phyloP scores from a whole-genome alignment of 92 coral and sea anemone species.

The Palythoa grandis region DNA sequence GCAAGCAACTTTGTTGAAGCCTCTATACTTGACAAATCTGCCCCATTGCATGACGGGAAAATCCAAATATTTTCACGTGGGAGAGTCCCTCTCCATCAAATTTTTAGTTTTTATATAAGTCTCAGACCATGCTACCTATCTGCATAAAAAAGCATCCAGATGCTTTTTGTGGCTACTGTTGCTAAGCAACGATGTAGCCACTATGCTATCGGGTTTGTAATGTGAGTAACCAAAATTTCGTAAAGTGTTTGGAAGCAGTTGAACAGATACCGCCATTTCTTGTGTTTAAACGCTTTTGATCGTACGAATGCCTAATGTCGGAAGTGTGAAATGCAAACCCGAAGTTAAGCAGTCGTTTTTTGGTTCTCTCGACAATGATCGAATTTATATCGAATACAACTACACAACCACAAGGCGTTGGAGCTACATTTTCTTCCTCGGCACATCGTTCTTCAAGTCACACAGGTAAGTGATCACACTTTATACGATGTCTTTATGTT shows the following conservation, averaged over 20 bases:
- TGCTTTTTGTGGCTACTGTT: not conserved
- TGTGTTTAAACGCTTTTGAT: not conserved
- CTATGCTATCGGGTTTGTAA: constrained; percentile 8
- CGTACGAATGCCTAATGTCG: not conserved
- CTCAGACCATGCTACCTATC: too few relatives aligned
- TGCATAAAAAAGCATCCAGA: too few relatives aligned
- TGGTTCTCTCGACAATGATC: constrained; percentile 7
- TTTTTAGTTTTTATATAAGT: too few relatives aligned
- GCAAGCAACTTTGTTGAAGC: too few relatives aligned
- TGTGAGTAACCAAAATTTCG: not conserved
- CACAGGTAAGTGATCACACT: not conserved
- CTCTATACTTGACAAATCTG: too few relatives aligned
- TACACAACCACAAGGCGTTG: constrained; percentile 42
- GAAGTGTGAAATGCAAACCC: constrained; percentile 4
- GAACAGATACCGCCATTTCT: constrained; percentile 12
- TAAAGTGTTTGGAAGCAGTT: constrained; percentile 10
- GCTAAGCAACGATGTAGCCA: constrained; percentile 13
- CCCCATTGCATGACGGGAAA: too few relatives aligned
- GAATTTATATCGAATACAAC: not conserved
- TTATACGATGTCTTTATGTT: not conserved
- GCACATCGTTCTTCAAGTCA: not conserved
- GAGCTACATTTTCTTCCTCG: constrained; percentile 59
- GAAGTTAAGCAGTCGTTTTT: not conserved
- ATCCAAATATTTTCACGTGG: too few relatives aligned
- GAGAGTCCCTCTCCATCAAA: too few relatives aligned